phyloP scores from a whole-genome alignment of 2,113 vertebrate genomes.

The Pteronura brasiliensis region DNA sequence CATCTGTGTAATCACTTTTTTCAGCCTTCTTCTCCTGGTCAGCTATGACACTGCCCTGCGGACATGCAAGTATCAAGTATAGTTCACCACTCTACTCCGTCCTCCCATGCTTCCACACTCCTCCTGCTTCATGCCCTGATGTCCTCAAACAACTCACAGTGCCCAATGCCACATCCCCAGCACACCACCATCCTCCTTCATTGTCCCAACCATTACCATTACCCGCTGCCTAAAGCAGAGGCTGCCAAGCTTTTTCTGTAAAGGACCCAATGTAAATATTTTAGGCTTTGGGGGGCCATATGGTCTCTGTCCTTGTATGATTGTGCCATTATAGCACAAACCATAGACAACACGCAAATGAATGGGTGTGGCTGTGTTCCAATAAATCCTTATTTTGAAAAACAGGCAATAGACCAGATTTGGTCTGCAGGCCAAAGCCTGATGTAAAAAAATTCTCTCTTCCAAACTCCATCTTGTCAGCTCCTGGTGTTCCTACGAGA shows the following conservation, averaged over 20 bases:
- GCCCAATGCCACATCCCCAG: not conserved
- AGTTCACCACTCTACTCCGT: fast-evolving
- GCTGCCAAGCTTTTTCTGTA: not conserved
- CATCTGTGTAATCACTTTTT: not conserved
- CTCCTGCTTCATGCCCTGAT: not conserved
- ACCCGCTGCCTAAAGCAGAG: not conserved
- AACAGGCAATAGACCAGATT: not conserved
- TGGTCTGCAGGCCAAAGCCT: not conserved
- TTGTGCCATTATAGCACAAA: not conserved
- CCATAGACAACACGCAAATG: not conserved
- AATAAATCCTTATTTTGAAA: not conserved
- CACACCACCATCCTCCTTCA: not conserved
- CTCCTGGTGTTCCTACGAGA: not conserved
- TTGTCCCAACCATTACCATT: not conserved
- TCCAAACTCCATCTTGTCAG: not conserved
- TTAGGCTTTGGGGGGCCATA: not conserved
- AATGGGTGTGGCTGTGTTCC: not conserved
- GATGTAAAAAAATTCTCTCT: not conserved
- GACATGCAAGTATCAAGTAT: not conserved
- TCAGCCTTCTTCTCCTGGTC: not conserved
- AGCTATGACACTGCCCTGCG: no score
- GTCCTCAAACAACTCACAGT: not conserved
- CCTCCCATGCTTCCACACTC: no score
- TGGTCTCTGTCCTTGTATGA: not conserved
- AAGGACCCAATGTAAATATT: not conserved